phyloP scores from a whole-genome alignment of 2,797 vertebrate genomes.

The Taenioides sp. region DNA sequence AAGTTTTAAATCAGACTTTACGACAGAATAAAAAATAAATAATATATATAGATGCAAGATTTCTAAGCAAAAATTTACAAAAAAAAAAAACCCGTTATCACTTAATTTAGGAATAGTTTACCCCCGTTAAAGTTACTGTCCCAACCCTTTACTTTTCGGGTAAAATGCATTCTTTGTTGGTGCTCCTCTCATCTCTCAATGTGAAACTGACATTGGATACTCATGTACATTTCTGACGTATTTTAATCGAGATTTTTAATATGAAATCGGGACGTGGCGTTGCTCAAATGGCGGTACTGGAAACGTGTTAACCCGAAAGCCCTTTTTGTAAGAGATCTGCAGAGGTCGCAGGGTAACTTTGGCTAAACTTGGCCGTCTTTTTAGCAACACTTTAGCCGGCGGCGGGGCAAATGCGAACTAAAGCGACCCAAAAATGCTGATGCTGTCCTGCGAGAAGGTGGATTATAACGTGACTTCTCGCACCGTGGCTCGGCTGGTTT shows the following conservation, averaged over 20 bases:
- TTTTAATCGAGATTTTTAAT: conserved; percentile 31
- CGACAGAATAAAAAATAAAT: not conserved
- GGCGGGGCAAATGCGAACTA: conserved; percentile 43
- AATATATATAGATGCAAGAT: not conserved
- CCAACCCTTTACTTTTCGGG: conserved; percentile 45
- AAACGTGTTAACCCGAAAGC: conserved; percentile 33
- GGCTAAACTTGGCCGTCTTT: conserved; percentile 24
- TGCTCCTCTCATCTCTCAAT: conserved; percentile 8
- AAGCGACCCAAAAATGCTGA: conserved; percentile 67
- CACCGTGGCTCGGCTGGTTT: conserved; percentile 74
- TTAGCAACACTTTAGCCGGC: conserved; percentile 31
- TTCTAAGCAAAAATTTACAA: not conserved
- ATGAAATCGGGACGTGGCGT: conserved; percentile 32
- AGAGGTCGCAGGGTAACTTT: conserved; percentile 14
- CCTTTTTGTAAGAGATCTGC: conserved; percentile 22
- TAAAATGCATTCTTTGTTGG: conserved; percentile 40
- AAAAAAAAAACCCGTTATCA: not conserved
- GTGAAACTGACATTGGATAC: not conserved
- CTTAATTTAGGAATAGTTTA: rapidly evolving
- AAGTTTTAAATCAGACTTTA: not conserved
- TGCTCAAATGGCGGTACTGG: conserved; percentile 17
- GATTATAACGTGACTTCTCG: conserved; percentile 76
- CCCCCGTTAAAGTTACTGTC: not conserved
- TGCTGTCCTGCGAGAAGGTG: conserved; percentile 82
- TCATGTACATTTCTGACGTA: not conserved